Conservation (phyloP, 2,888 invertebrate species). For the Cyrtodaria siliqua region DNA sequence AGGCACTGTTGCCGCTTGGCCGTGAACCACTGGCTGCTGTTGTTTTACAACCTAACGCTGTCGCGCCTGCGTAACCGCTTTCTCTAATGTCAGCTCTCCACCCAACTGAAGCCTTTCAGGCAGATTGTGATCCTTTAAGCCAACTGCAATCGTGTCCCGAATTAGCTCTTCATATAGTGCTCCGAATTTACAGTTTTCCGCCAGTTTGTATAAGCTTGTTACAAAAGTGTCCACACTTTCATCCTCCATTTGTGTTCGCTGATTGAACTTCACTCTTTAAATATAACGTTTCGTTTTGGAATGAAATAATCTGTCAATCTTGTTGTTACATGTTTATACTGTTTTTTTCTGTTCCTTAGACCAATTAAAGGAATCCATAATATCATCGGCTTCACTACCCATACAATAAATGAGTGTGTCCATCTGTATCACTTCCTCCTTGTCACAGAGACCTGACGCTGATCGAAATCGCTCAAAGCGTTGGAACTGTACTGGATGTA, state of each 20-base stretch:
- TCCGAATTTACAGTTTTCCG: conserved; percentile 47
- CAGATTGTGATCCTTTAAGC: conserved; percentile 34
- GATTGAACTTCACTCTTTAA: conserved; percentile 36
- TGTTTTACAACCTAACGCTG: conserved; percentile 9
- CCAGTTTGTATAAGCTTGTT: conserved; percentile 11
- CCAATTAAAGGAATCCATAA: conserved; percentile 13
- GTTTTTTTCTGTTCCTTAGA: conserved; percentile 16
- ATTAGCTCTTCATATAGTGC: conserved; percentile 41
- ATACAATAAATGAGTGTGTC: conserved; percentile 1
- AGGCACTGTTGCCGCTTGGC: neutral
- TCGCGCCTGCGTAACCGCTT: conserved; percentile 14
- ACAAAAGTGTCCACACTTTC: conserved; percentile 40
- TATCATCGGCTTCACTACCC: conserved; percentile 27
- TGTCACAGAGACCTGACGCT: neutral
- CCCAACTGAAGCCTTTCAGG: conserved; percentile 49
- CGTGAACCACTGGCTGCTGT: conserved; percentile 21
- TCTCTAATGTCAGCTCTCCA: conserved; percentile 27
- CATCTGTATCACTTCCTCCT: neutral
- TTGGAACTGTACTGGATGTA: too few species aligned
- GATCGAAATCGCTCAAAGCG: neutral
- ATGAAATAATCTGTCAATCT: conserved; percentile 28
- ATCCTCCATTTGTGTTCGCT: conserved; percentile 18
- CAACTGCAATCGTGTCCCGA: conserved; percentile 48
- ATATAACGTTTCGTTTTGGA: conserved; percentile 28
- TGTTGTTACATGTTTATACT: conserved; percentile 13